These are phyloP conservation scores for Hydropsyche tenuis DNA, from an alignment of 1,140 invertebrate genomes.

Conservation along the genomic window DNA sequence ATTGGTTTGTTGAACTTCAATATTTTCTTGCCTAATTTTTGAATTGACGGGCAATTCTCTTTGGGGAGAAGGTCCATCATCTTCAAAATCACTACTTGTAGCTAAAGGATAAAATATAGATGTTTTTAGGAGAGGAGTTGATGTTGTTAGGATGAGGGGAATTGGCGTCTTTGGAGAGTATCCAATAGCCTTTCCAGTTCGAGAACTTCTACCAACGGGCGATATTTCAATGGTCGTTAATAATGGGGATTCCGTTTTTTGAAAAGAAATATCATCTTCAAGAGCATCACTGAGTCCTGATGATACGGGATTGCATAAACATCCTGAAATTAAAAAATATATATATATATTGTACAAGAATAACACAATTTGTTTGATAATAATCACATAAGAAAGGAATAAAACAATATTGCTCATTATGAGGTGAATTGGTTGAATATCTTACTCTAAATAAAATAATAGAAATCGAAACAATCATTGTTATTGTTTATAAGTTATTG, in stretches of 20 bases:
- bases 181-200: conserved; percentile 24
- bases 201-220: background rate
- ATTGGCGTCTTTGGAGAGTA: conserved; percentile 21
- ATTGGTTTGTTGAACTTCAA: background rate
- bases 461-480: too few relatives aligned
- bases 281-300: conserved; percentile 13
- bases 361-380: too few relatives aligned
- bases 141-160: conserved; percentile 1
- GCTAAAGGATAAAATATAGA: conserved; percentile 37
- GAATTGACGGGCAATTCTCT: conserved; percentile 9
- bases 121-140: conserved; percentile 6
- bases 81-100: conserved; percentile 27
- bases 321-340: conserved; percentile 40
- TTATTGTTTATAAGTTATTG: too few relatives aligned
- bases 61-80: conserved; percentile 34
- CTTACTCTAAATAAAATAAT: too few relatives aligned
- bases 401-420: too few relatives aligned
- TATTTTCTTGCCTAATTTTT: conserved; percentile 15
- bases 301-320: conserved; percentile 37
- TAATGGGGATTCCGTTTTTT: background rate
- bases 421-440: too few relatives aligned
- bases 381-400: too few relatives aligned
- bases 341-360: background rate
- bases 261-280: background rate
- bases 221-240: background rate